Percentiles rank a stretch among this genome's conserved stretches.
These are phyloP conservation scores for Rhyacichthys aspro DNA, from an alignment of 2,797 vertebrate genomes.

Conservation along the genomic window DNA sequence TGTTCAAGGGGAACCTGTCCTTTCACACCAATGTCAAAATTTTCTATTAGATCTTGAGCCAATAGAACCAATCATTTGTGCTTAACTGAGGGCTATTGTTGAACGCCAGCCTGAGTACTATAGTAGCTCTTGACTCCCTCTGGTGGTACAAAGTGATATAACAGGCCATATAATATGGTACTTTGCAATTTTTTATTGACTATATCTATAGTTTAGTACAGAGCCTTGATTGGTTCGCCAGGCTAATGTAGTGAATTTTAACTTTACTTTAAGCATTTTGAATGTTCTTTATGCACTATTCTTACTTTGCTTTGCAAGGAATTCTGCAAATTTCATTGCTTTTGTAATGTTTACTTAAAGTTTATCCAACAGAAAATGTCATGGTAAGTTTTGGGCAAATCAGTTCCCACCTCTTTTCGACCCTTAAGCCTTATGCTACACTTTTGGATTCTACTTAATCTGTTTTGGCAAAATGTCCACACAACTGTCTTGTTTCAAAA, in stretches of 20 bases:
- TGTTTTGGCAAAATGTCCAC: background rate
- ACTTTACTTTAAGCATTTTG: background rate
- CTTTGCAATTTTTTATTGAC: no score
- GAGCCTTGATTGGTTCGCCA: no score
- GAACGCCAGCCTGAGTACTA: background rate
- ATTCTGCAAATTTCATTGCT: slow-evolving; percentile 1
- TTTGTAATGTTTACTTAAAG: slow-evolving; percentile 4
- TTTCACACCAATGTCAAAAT: no score
- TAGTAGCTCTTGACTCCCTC: background rate
- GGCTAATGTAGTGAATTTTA: no score
- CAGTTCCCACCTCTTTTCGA: background rate
- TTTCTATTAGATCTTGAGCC: background rate
- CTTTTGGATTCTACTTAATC: background rate
- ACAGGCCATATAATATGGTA: no score
- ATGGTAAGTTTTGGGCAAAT: slow-evolving; percentile 7
- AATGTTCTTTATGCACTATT: background rate
- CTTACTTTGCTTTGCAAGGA: background rate
- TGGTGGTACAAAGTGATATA: background rate
- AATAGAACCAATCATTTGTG: background rate
- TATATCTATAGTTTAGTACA: no score
- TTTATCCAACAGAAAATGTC: slow-evolving; percentile 4
- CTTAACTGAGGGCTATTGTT: background rate
- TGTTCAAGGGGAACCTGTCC: no score
- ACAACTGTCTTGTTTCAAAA: background rate
- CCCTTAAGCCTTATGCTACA: background rate